Evolutionary conservation across 64 coral and sea anemone species (phyloP).

Genomic region (Orbicella faveolata): DNA sequence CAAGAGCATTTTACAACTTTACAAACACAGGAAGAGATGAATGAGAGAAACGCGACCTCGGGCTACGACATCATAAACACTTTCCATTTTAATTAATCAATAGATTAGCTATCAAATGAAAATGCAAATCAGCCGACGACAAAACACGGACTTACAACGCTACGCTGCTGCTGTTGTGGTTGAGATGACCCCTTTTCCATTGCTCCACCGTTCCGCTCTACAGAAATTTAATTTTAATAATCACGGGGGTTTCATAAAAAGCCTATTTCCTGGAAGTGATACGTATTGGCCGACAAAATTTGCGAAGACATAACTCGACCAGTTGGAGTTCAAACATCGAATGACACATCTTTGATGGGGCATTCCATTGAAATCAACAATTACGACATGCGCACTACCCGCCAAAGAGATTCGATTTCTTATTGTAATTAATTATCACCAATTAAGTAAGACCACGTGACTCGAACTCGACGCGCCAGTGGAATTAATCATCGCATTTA

Average conservation of each 20-base stretch:
- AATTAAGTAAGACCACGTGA: constrained; percentile 78
- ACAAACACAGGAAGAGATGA: constrained; percentile 50
- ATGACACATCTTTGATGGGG: constrained; percentile 86
- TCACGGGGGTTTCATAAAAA: constrained; percentile 62
- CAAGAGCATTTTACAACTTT: constrained; percentile 56
- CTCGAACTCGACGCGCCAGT: constrained; percentile 52
- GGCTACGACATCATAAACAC: constrained; percentile 69
- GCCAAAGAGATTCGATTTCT: constrained; percentile 41
- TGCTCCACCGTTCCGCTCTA: constrained; percentile 12
- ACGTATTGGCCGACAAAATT: constrained; percentile 57
- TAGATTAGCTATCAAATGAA: constrained; percentile 96
- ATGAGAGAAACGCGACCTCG: constrained; percentile 46
- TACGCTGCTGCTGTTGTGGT: constrained; percentile 60
- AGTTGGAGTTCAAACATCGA: constrained; percentile 79
- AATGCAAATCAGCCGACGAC: constrained; percentile 77
- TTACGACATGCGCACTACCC: constrained; percentile 80
- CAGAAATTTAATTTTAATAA: constrained; percentile 73
- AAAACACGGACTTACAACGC: constrained; percentile 77
- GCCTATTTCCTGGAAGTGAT: constrained; percentile 46
- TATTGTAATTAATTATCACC: constrained; percentile 75
- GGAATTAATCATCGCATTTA: constrained; percentile 80
- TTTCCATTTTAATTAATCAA: constrained; percentile 97
- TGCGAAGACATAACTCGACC: constrained; percentile 72
- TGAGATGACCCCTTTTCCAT: constrained; percentile 83
- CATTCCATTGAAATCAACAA: constrained; percentile 98